A percentile compares a stretch with the other conserved stretches of the same genome.
phyloP scores from a whole-genome alignment of 2,888 invertebrate genomes.

The Hirtodrosophila duncani region DNA sequence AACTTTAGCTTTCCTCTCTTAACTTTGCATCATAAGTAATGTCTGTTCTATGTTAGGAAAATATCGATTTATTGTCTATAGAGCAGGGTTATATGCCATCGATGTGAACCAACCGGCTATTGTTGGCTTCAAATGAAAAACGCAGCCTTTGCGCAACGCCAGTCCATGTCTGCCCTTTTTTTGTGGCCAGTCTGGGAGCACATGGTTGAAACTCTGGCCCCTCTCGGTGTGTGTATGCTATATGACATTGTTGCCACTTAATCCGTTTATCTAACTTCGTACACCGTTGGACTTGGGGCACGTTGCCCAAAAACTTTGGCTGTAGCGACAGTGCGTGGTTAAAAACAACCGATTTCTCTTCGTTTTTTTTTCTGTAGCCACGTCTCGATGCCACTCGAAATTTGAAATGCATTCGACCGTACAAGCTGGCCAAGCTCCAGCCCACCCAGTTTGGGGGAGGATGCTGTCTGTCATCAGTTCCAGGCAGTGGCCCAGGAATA shows the following conservation, averaged over 20 bases:
- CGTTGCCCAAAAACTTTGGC: slow-evolving; percentile 57
- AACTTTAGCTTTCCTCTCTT: no score
- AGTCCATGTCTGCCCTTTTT: no score
- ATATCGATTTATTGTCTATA: slow-evolving; percentile 62
- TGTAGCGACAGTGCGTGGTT: slow-evolving; percentile 62
- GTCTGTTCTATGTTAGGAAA: slow-evolving; percentile 49
- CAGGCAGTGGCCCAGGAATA: no score
- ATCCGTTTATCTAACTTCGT: slow-evolving; percentile 79
- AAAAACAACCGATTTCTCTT: slow-evolving; percentile 43
- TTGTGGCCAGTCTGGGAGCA: not conserved
- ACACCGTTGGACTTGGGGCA: slow-evolving; percentile 78
- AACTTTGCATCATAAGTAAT: slow-evolving; percentile 45
- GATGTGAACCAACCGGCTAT: no score
- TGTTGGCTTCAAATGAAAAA: no score
- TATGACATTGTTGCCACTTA: slow-evolving; percentile 74
- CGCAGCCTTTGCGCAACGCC: no score
- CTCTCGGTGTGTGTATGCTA: slow-evolving; percentile 20
- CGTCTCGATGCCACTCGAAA: slow-evolving; percentile 39
- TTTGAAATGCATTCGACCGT: slow-evolving; percentile 68
- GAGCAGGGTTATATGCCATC: no score
- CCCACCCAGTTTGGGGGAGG: not conserved
- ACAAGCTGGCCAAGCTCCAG: slow-evolving; percentile 38
- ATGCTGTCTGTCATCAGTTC: not conserved
- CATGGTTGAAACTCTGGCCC: no score
- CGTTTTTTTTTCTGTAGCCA: slow-evolving; percentile 37